Evolutionary conservation across 2,113 vertebrate genomes (phyloP).

Genomic region (Tautogolabrus adspersus): DNA sequence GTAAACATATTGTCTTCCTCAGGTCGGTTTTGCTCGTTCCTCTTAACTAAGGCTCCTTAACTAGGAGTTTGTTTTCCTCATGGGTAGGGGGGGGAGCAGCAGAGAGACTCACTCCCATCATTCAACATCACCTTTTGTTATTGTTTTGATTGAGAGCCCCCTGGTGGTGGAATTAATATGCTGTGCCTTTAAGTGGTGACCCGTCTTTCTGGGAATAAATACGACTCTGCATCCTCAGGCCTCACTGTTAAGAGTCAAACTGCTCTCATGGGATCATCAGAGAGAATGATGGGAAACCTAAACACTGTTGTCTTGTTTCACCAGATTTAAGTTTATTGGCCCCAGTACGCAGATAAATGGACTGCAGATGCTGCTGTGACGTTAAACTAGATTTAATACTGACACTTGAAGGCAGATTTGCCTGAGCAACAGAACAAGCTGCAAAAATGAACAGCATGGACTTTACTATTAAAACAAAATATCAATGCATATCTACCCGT

Average conservation of each 20-base stretch:
- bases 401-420: constrained; percentile 8
- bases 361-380: constrained; percentile 57
- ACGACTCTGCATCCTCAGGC: background rate
- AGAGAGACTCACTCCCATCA: too few species aligned
- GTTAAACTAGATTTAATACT: constrained; percentile 4
- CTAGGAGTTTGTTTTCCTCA: too few species aligned
- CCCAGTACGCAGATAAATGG: constrained; percentile 27
- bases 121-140: too few species aligned
- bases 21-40: too few species aligned
- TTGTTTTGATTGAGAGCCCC: too few species aligned
- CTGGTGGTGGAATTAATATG: too few species aligned
- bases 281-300: constrained; percentile 51
- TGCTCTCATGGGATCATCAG: constrained; percentile 26
- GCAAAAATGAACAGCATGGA: background rate
- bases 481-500: background rate
- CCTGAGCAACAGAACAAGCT: background rate
- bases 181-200: too few species aligned
- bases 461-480: background rate
- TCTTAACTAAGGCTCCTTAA: too few species aligned
- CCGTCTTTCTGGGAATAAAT: too few species aligned
- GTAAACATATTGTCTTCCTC: too few species aligned
- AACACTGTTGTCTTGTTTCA: constrained; percentile 42
- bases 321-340: constrained; percentile 48
- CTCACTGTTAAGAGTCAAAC: constrained; percentile 13
- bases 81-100: too few species aligned